Conservation (phyloP, 2,113 vertebrate genomes). For the Cyanoderma ruficeps region DNA sequence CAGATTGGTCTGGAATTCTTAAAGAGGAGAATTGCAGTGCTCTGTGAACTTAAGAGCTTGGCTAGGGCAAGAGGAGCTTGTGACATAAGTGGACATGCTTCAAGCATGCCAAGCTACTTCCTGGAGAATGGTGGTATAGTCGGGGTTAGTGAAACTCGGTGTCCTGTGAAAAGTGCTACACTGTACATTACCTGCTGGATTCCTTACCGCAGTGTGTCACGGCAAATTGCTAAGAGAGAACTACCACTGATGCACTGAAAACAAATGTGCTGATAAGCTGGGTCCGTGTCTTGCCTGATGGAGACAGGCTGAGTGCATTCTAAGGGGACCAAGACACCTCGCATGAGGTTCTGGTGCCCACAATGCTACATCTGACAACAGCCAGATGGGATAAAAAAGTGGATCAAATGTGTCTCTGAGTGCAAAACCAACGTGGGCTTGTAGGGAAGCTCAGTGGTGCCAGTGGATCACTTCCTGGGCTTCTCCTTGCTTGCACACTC, state of each 20-base stretch:
- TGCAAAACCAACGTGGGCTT: neutral
- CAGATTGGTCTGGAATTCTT: neutral
- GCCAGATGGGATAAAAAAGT: neutral
- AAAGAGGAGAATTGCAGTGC: neutral
- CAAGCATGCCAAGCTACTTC: fast-evolving
- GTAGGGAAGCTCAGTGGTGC: neutral
- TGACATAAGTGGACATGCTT: neutral
- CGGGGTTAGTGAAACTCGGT: too few relatives aligned
- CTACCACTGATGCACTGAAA: neutral
- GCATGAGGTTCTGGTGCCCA: neutral
- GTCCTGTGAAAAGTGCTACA: neutral
- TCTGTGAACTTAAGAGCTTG: neutral
- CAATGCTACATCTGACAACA: neutral
- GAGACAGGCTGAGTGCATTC: neutral
- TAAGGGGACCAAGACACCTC: neutral
- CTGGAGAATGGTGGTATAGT: neutral
- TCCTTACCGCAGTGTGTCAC: neutral
- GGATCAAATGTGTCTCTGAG: neutral
- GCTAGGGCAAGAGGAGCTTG: neutral
- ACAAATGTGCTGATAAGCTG: neutral
- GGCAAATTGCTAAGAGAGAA: neutral
- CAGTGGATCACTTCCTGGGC: neutral
- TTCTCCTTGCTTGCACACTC: fast-evolving
- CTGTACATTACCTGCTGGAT: neutral
- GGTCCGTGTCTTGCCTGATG: neutral